phyloP scores from a whole-genome alignment of 2,797 vertebrate genomes.

The Bovichtus diacanthus region DNA sequence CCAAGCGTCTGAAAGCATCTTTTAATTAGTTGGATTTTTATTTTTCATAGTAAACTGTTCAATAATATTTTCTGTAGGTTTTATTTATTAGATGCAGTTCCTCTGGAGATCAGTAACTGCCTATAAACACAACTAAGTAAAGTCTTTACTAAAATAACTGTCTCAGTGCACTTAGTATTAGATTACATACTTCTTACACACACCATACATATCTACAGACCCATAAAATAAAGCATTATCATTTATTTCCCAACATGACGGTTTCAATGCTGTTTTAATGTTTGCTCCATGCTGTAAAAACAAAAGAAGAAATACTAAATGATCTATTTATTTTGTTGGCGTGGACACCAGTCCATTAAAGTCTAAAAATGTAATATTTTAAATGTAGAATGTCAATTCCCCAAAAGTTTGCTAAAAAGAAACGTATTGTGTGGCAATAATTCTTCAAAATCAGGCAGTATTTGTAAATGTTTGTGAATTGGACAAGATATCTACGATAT shows the following conservation, averaged over 20 bases:
- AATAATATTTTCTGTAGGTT: not conserved
- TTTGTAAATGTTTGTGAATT: not conserved
- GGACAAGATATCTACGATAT: not conserved
- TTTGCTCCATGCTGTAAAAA: not conserved
- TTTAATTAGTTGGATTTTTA: not conserved
- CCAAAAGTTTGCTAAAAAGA: not conserved
- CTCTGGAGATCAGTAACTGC: not conserved
- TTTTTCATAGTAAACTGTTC: not conserved
- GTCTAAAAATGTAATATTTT: not conserved
- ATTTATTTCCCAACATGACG: not conserved
- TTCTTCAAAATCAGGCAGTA: not conserved
- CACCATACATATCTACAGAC: too few species aligned
- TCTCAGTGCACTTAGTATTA: not conserved
- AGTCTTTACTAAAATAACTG: slow-evolving; percentile 3
- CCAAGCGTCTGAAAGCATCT: not conserved
- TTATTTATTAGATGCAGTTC: not conserved
- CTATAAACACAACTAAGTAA: slow-evolving; percentile 1
- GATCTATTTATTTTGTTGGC: not conserved
- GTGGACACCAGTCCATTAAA: not conserved
- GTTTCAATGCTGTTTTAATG: not conserved
- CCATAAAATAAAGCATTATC: not conserved
- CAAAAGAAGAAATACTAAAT: not conserved
- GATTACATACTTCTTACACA: not conserved
- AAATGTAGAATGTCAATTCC: not conserved
- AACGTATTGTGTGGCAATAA: not conserved